Evolutionary conservation across 2,113 vertebrate genomes (phyloP).

Genomic region (Notothenia coriiceps): DNA sequence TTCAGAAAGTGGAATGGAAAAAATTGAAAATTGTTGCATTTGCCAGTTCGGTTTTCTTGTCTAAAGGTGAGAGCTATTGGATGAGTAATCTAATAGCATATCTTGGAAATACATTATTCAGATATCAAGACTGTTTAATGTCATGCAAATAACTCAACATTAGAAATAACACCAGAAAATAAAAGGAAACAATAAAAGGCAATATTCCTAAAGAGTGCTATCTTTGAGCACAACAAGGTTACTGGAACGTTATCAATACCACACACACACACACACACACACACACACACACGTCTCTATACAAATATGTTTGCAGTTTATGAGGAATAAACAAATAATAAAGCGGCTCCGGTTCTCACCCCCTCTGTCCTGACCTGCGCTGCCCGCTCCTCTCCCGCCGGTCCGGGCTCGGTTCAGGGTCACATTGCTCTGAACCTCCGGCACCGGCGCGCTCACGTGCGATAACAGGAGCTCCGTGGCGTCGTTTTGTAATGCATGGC

Average conservation of each 20-base stretch:
- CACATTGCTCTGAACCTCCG: slow-evolving; percentile 86
- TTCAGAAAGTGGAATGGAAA: background rate
- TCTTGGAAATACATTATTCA: background rate
- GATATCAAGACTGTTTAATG: background rate
- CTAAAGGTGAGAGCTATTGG: background rate
- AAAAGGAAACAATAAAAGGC: background rate
- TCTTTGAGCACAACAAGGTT: background rate
- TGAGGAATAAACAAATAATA: background rate
- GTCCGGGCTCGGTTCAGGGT: slow-evolving; percentile 92
- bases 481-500: slow-evolving; percentile 92
- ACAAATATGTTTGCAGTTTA: background rate
- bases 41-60: background rate
- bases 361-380: slow-evolving; percentile 82
- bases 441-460: slow-evolving; percentile 83
- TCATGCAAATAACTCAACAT: background rate
- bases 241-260: rapidly evolving
- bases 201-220: too few relatives aligned
- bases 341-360: slow-evolving; percentile 81
- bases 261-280: background rate
- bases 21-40: background rate
- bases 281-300: background rate
- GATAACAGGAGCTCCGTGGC: slow-evolving; percentile 93
- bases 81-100: too few relatives aligned
- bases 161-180: background rate
- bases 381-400: slow-evolving; percentile 87